Conservation (phyloP, 2,113 vertebrate species). For the Heliornis fulica region DNA sequence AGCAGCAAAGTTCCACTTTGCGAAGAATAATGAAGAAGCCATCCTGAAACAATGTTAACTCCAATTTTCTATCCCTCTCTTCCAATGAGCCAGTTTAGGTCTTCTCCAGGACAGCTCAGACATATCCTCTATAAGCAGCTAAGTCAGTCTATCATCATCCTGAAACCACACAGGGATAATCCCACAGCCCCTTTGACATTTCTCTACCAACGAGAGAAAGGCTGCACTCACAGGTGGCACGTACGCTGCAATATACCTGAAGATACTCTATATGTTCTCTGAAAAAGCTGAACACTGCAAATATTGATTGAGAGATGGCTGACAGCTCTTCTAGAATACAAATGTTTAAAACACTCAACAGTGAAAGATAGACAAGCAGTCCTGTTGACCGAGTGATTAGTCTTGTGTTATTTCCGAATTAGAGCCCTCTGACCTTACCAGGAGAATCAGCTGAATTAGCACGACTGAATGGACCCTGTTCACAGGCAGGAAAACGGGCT, state of each 20-base stretch:
- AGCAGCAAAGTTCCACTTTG: neutral
- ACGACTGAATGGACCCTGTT: neutral
- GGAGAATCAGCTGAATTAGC: neutral
- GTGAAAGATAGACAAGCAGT: neutral
- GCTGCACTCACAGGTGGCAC: neutral
- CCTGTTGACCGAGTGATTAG: neutral
- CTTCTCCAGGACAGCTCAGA: neutral
- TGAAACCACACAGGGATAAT: neutral
- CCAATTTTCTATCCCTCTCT: neutral
- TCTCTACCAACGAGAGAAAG: neutral
- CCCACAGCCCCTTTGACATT: accelerated
- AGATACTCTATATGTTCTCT: neutral
- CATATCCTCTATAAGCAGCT: neutral
- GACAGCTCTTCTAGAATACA: neutral
- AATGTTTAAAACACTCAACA: neutral
- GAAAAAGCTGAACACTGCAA: neutral
- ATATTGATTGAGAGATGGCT: neutral
- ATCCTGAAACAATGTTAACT: neutral
- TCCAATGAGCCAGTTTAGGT: neutral
- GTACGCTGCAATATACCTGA: neutral
- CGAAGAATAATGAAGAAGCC: neutral
- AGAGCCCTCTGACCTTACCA: neutral
- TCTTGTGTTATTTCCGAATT: neutral
- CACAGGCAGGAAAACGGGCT: neutral
- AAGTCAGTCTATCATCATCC: neutral